phyloP scores from a whole-genome alignment of 2,113 vertebrate genomes.

The Heterocephalus glaber region DNA sequence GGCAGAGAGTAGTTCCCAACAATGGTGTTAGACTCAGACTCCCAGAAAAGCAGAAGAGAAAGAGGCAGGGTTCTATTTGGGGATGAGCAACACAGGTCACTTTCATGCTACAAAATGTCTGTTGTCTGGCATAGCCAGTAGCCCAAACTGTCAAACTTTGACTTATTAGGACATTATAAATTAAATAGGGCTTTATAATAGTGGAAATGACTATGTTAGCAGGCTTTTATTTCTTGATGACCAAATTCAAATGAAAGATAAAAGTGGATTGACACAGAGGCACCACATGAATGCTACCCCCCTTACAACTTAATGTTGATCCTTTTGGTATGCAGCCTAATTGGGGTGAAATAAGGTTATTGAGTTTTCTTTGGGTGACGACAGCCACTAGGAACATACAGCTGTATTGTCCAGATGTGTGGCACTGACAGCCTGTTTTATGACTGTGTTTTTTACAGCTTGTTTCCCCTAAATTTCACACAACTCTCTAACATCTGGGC shows the following conservation, averaged over 20 bases:
- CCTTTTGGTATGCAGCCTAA: constrained; percentile 85
- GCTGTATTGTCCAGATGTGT: constrained; percentile 90
- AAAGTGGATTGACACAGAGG: constrained; percentile 74
- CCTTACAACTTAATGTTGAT: constrained; percentile 73
- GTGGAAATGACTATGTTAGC: constrained; percentile 61
- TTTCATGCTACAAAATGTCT: constrained; percentile 40
- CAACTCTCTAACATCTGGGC: constrained; percentile 89
- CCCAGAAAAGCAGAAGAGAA: background rate
- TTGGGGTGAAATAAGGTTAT: constrained; percentile 90
- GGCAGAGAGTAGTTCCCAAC: background rate
- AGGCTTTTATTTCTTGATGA: constrained; percentile 65
- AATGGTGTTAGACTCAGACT: background rate
- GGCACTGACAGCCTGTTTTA: constrained; percentile 89
- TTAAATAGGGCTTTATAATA: constrained; percentile 47
- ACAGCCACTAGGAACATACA: constrained; percentile 86
- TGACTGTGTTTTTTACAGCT: constrained; percentile 88
- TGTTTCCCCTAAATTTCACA: constrained; percentile 90
- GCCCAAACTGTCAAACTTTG: constrained; percentile 36
- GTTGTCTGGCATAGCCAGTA: constrained; percentile 42
- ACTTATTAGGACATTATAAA: constrained; percentile 53
- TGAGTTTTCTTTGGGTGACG: constrained; percentile 87
- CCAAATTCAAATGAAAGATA: constrained; percentile 76
- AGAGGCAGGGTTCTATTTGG: background rate
- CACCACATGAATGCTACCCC: constrained; percentile 4
- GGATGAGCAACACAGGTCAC: background rate